Base-by-base conservation (phyloP, 1,140 invertebrate genomes). In the Carposina sasakii region DNA sequence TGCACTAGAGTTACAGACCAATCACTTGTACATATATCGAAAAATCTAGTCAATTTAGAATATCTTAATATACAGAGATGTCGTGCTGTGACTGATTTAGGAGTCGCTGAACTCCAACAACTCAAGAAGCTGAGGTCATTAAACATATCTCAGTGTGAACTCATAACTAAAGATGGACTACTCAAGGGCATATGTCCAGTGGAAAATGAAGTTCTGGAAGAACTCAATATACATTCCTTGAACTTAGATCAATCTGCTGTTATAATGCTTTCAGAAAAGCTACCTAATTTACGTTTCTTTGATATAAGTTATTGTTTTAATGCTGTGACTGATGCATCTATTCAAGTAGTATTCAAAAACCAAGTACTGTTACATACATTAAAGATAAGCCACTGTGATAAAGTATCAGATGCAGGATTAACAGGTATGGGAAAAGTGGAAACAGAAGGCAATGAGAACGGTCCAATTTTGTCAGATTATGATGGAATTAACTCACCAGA, bases 241-340 rank as follows among this genome's bases (percentile, higher is more conserved):
- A 86, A 87, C 56, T 73, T 93, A 15, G 88, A 89, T 54, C 89
- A 92, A 60, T 78, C 68, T 48, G 85, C 88, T 20, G 69, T 93
- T 10, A 87, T 87, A 53, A 68, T 76, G 41, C 72, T 90, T 54
- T 87, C 88, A 2, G 76, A 85, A 67, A 85, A 75, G 54, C 70
- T 91, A 43, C 86, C 87, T 13, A 83, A 88, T 37, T 68, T 93
- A n/a, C 76, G 68, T 1, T 70, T 85, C 26, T 74, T 93, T 24
- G 89, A 93, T 67, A 63, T 93, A 26, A 89, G 89, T 47, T 90
- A 88, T 51, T 92, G 91, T 68, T 88, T 90, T 54, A 88, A 87
- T 76, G 87, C 87, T 5, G 87, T 92, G 1, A 91, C 90, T 2
- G 90, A 93, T 71, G 86, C 82, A 49, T 89, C 90, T 13, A 77